Base-by-base conservation (phyloP, 2,797 vertebrate species). In the Clamator glandarius region DNA sequence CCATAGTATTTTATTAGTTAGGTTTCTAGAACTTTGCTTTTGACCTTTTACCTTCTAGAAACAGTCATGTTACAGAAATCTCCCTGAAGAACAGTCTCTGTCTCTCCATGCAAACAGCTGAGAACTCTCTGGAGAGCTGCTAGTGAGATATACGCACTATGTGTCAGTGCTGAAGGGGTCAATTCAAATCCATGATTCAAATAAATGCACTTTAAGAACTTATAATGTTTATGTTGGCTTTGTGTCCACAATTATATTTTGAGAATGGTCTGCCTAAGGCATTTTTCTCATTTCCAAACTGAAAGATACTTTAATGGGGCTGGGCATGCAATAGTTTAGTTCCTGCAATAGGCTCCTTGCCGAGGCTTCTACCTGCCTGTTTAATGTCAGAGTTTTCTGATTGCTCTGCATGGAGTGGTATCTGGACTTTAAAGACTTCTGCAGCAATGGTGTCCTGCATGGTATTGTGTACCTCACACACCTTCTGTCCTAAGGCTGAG, bases 211-310 rank as follows among this genome's bases (percentile, higher is more conserved):
- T 96, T 95, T 88, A 96, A 94, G 83, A 95, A 84, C 72, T 92
- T 91, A 21, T 55, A 70, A 83, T 97, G 84, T 97, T 97, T 96
- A 87, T 70, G 62, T 88, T 98, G 97, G 95, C 96, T 92, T 96
- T 92, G 39, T 80, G 82, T 92, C 62, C 2, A 7, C 59, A 87
- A 82, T 11, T n/a, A 77, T 97, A 96, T 97, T 96, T 98, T 92
- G 92, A 95, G 95, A 92, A 94, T 66, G 82, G 93, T 87, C 90
- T 92, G 97, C 57, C 25, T 89, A 95, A 96, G 90, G 80, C 91
- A 87, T 96, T 97, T 97, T 96, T 97, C 96, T 95, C 84, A 87
- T 97, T 97, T 96, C 91, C 91, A 94, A 94, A 95, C 95, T 86
- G 90, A 94, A 96, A 96, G 86, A 91, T 96, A 93, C 93, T 93